Evolutionary conservation across 92 coral and sea anemone species (phyloP).

Genomic region (Paragorgia papillata): DNA sequence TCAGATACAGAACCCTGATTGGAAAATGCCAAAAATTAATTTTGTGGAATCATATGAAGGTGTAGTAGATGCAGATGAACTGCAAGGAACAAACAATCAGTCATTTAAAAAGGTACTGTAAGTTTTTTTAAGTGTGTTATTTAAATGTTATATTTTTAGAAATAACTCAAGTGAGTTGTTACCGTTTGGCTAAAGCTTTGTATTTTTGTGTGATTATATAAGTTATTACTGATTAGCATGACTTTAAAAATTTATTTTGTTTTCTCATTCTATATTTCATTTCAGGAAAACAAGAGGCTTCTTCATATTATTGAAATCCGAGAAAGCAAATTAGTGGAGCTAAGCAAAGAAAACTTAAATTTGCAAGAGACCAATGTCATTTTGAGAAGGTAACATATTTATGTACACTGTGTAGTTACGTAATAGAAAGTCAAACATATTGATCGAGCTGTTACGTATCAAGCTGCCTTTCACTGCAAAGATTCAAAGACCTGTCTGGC

Average conservation of each 20-base stretch:
- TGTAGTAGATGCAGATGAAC: not conserved
- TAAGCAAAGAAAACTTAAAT: slow-evolving; percentile 90
- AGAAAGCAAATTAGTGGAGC: slow-evolving; percentile 73
- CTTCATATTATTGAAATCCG: slow-evolving; percentile 81
- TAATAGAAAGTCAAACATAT: not conserved
- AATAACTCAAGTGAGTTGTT: too few relatives aligned
- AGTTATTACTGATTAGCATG: too few relatives aligned
- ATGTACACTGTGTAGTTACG: not conserved
- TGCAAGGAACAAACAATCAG: not conserved
- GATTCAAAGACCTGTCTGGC: too few relatives aligned
- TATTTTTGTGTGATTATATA: too few relatives aligned
- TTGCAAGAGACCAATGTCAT: slow-evolving; percentile 81
- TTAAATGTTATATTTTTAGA: too few relatives aligned
- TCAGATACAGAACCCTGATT: not conserved
- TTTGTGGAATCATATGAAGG: not conserved
- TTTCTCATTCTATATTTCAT: too few relatives aligned
- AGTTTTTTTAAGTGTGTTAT: too few relatives aligned
- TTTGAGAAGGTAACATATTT: slow-evolving; percentile 66
- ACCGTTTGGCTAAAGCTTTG: too few relatives aligned
- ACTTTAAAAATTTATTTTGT: too few relatives aligned
- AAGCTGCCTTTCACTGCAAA: too few relatives aligned
- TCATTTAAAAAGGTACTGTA: not conserved
- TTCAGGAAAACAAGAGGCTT: slow-evolving; percentile 75
- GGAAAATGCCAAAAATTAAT: not conserved
- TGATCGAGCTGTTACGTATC: too few relatives aligned